These are phyloP conservation scores for pig (Sus scrofa) DNA, from an alignment of 2,113 vertebrate species.

Conservation along the genomic window DNA sequence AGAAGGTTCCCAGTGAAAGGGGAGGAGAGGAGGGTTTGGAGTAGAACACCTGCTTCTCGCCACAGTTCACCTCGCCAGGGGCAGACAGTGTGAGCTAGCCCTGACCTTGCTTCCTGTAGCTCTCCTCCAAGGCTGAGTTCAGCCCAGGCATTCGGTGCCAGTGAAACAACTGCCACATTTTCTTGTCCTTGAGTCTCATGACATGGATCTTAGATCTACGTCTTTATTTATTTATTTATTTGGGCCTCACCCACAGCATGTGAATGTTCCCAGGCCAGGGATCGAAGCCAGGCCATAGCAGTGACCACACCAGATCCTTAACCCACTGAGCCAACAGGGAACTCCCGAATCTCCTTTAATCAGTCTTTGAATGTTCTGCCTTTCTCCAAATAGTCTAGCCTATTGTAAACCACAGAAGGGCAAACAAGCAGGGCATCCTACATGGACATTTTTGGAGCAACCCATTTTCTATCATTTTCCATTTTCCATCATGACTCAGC, in stretches of 20 bases:
- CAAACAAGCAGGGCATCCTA: neutral
- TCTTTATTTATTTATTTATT: too few relatives aligned
- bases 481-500: neutral
- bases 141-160: slow-evolving; percentile 87
- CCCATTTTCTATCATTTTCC: neutral
- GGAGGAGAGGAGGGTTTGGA: too few relatives aligned
- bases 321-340: too few relatives aligned
- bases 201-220: slow-evolving; percentile 93
- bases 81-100: neutral
- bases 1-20: neutral
- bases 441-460: neutral
- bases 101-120: slow-evolving; percentile 75
- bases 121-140: slow-evolving; percentile 90
- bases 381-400: slow-evolving; percentile 96
- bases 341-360: slow-evolving; percentile 90
- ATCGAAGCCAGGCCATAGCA: too few relatives aligned
- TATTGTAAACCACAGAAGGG: slow-evolving; percentile 72
- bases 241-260: too few relatives aligned
- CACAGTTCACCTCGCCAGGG: neutral
- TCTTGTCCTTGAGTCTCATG: slow-evolving; percentile 94
- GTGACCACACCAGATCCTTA: too few relatives aligned
- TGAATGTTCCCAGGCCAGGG: too few relatives aligned
- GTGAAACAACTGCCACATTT: slow-evolving; percentile 80
- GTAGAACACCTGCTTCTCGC: neutral
- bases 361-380: slow-evolving; percentile 95